These are phyloP conservation scores for Allophyes oxyacanthae DNA, from an alignment of 2,888 invertebrate species.

Conservation along the genomic window DNA sequence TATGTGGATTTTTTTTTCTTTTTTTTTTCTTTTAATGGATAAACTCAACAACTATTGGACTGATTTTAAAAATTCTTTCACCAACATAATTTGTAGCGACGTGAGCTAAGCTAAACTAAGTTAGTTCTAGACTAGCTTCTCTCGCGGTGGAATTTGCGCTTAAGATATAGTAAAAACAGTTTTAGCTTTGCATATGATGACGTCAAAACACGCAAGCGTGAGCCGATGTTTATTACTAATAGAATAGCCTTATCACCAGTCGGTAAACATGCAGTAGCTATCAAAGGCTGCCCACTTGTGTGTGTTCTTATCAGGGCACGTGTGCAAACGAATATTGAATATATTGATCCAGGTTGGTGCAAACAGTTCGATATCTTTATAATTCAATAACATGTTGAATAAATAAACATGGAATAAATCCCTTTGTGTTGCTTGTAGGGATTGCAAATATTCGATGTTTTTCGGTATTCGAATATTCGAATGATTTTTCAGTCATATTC, in stretches of 20 bases:
- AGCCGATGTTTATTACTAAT: constrained; percentile 12
- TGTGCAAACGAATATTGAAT: constrained; percentile 30
- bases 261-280: constrained; percentile 16
- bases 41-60: no score
- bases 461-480: no score
- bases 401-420: constrained; percentile 26
- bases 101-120: no score
- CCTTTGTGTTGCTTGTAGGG: constrained; percentile 21
- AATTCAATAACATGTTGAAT: constrained; percentile 9
- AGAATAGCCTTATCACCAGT: constrained; percentile 24
- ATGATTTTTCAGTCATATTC: no score
- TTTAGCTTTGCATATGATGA: constrained; percentile 3
- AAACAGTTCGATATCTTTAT: constrained; percentile 21
- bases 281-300: constrained; percentile 16
- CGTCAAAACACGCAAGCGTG: constrained; percentile 29
- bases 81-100: no score
- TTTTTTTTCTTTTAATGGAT: no score
- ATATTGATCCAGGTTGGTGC: constrained; percentile 24
- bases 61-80: no score
- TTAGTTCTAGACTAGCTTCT: no score
- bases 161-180: no score
- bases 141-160: no score
- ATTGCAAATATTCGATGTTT: no score
- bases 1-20: no score
- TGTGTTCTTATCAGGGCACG: constrained; percentile 39